Percentiles rank a stretch among this genome's conserved stretches.
These are phyloP conservation scores for Teleogryllus oceanicus DNA, from an alignment of 2,888 invertebrate species.

Conservation along the genomic window DNA sequence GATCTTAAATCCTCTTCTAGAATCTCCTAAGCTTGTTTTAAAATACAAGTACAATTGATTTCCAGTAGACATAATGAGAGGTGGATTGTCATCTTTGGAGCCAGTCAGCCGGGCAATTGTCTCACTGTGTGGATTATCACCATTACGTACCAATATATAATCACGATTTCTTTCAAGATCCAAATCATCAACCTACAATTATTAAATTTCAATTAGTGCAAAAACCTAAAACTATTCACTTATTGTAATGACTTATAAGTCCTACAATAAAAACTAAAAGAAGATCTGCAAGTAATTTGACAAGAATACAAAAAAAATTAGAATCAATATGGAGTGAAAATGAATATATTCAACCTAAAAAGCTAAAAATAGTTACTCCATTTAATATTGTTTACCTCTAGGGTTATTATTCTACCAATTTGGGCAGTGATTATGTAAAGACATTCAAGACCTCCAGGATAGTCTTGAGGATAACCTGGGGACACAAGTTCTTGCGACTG, in stretches of 20 bases:
- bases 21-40: slow-evolving; percentile 84
- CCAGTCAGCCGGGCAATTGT: slow-evolving; percentile 82
- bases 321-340: too few species aligned
- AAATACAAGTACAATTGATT: slow-evolving; percentile 87
- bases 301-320: too few species aligned
- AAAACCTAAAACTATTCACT: not conserved
- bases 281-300: too few species aligned
- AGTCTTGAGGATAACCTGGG: slow-evolving; percentile 87
- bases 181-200: slow-evolving; percentile 68
- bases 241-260: too few species aligned
- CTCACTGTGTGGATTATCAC: slow-evolving; percentile 79
- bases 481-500: slow-evolving; percentile 86
- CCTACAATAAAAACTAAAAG: not conserved
- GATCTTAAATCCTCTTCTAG: slow-evolving; percentile 86
- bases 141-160: slow-evolving; percentile 86
- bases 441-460: slow-evolving; percentile 95
- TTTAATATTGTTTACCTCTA: slow-evolving; percentile 60
- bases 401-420: slow-evolving; percentile 84
- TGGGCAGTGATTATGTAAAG: slow-evolving; percentile 88
- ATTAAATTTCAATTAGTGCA: not conserved
- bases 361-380: not conserved
- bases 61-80: slow-evolving; percentile 85
- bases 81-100: slow-evolving; percentile 67
- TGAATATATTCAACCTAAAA: too few species aligned
- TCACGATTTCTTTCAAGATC: slow-evolving; percentile 80